Percentiles rank a stretch among this genome's conserved stretches.
Evolutionary conservation across 2,113 vertebrate species (phyloP).

Genomic region (Larimichthys crocea): DNA sequence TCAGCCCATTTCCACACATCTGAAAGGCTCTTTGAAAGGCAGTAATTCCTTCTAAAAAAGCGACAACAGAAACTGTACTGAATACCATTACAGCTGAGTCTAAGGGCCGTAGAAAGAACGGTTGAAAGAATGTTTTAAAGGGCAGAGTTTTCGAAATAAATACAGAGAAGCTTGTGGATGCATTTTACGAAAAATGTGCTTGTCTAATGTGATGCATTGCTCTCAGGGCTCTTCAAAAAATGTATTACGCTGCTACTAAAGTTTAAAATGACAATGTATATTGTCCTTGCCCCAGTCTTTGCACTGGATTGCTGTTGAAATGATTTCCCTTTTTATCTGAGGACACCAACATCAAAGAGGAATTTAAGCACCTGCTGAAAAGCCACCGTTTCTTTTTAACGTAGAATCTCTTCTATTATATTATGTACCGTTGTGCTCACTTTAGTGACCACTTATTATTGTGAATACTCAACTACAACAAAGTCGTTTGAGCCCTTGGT

Average conservation of each 20-base stretch:
- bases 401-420: background rate
- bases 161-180: background rate
- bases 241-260: background rate
- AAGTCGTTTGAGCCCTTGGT: background rate
- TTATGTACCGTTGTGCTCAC: background rate
- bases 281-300: background rate
- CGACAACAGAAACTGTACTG: background rate
- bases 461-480: background rate
- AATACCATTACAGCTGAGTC: background rate
- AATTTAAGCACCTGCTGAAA: background rate
- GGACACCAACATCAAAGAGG: background rate
- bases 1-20: background rate
- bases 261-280: background rate
- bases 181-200: background rate
- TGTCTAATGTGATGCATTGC: background rate
- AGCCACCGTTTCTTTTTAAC: background rate
- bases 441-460: background rate
- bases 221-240: background rate
- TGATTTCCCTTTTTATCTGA: background rate
- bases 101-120: background rate
- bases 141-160: background rate
- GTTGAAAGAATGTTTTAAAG: background rate
- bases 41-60: background rate
- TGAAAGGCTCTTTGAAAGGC: background rate
- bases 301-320: background rate